These are phyloP conservation scores for Castor canadensis DNA, from an alignment of 2,113 vertebrate genomes.

Conservation along the genomic window DNA sequence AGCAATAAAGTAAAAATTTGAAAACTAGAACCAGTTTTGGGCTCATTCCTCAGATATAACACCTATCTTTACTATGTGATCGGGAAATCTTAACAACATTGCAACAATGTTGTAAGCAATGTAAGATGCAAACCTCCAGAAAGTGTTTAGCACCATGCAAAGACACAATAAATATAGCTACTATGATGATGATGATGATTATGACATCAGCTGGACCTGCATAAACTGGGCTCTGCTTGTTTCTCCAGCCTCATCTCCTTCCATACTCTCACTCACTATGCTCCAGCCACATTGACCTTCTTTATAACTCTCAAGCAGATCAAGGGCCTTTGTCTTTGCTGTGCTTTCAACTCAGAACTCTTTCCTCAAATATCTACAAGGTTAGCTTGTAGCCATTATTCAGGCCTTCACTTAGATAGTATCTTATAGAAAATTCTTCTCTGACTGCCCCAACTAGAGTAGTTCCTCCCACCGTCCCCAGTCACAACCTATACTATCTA, in stretches of 20 bases:
- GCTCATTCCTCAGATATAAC: background rate
- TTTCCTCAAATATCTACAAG: background rate
- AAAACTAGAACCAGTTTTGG: background rate
- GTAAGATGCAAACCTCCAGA: background rate
- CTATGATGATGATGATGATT: background rate
- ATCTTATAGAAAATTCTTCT: constrained; percentile 10
- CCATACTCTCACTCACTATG: background rate
- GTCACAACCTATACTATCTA: background rate
- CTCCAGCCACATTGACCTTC: background rate
- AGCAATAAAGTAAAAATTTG: constrained; percentile 28
- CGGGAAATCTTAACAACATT: background rate
- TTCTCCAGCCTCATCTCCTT: background rate
- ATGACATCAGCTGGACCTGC: background rate
- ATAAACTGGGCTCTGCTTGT: background rate
- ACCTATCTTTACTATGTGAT: background rate
- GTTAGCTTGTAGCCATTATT: background rate
- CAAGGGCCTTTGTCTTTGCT: background rate
- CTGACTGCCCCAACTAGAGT: background rate
- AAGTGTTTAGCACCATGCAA: background rate
- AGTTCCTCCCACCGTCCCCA: background rate
- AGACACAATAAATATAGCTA: background rate
- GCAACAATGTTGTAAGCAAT: background rate
- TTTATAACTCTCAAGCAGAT: background rate
- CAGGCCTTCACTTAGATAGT: background rate
- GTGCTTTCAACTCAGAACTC: background rate